phyloP scores from a whole-genome alignment of 2,888 invertebrate genomes.

The Drosophila quinaria region DNA sequence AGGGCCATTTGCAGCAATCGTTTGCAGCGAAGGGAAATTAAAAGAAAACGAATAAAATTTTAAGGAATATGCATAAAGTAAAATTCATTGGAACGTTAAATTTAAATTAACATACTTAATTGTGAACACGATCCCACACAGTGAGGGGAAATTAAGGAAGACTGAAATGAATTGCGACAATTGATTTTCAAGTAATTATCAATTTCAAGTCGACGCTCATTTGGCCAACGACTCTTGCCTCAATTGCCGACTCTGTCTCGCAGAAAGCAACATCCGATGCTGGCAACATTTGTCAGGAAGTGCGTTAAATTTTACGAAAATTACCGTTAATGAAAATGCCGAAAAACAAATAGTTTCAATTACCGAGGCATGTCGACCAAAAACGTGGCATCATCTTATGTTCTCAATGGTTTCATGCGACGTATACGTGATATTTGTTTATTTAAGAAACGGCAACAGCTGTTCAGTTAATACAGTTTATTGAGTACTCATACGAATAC shows the following conservation, averaged over 20 bases:
- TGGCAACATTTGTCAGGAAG: conserved; percentile 74
- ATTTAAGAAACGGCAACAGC: conserved; percentile 31
- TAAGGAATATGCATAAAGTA: conserved; percentile 42
- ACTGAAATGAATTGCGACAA: conserved; percentile 76
- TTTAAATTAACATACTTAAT: conserved; percentile 82
- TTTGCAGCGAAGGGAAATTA: conserved; percentile 12
- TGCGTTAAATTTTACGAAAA: conserved; percentile 75
- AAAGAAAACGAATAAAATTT: conserved; percentile 23
- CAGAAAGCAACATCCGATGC: conserved; percentile 15
- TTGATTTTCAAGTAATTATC: conserved; percentile 77
- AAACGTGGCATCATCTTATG: conserved; percentile 27
- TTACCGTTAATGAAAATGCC: conserved; percentile 74
- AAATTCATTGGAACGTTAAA: conserved; percentile 75
- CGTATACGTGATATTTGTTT: conserved; percentile 68
- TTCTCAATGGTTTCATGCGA: conserved; percentile 43
- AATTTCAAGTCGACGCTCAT: conserved; percentile 41
- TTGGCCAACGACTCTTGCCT: conserved; percentile 40
- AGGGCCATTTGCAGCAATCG: conserved; percentile 62
- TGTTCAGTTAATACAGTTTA: conserved; percentile 11
- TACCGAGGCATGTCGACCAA: conserved; percentile 36
- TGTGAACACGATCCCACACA: conserved; percentile 42
- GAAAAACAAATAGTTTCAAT: conserved; percentile 78
- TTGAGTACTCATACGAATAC: conserved; percentile 6
- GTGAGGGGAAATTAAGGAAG: not conserved
- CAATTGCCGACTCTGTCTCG: not conserved